Evolutionary conservation across 2,888 invertebrate species (phyloP).

Genomic region (Pollenia griseotomentosa): DNA sequence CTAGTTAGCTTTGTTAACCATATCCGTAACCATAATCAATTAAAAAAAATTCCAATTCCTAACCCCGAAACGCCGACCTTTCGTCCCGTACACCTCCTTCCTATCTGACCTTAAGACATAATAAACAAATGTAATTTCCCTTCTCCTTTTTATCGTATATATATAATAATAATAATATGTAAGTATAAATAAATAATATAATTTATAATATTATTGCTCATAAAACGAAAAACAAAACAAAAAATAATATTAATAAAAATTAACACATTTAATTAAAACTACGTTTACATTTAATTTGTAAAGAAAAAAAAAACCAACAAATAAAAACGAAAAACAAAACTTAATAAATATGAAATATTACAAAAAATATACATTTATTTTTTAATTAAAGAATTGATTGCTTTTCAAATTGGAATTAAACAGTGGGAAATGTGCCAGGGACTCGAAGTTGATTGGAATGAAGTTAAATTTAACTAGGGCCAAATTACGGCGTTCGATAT

Average conservation of each 20-base stretch:
- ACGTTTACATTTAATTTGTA: constrained; percentile 71
- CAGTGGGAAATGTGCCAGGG: neutral
- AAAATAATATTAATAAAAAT: constrained; percentile 44
- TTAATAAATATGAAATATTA: constrained; percentile 70
- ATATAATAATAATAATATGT: neutral
- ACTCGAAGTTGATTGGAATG: too few species aligned
- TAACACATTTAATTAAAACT: constrained; percentile 50
- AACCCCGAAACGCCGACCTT: neutral
- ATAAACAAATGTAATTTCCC: constrained; percentile 43
- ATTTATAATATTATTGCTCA: constrained; percentile 66
- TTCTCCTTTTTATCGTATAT: constrained; percentile 53
- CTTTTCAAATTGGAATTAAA: neutral
- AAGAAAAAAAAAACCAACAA: constrained; percentile 47
- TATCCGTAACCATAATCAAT: constrained; percentile 31
- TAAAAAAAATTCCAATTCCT: constrained; percentile 5
- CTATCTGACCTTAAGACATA: constrained; percentile 15
- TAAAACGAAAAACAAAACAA: constrained; percentile 62
- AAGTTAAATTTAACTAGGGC: too few species aligned
- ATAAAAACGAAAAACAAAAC: constrained; percentile 51
- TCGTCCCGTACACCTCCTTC: neutral
- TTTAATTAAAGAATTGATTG: constrained; percentile 25
- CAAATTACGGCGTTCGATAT: too few species aligned
- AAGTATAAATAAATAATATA: constrained; percentile 50
- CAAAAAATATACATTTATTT: constrained; percentile 35
- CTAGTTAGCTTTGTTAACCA: constrained; percentile 73